Percentiles rank a stretch among this genome's conserved stretches.
phyloP scores from a whole-genome alignment of 1,140 invertebrate genomes.

The Asbolus verrucosus region DNA sequence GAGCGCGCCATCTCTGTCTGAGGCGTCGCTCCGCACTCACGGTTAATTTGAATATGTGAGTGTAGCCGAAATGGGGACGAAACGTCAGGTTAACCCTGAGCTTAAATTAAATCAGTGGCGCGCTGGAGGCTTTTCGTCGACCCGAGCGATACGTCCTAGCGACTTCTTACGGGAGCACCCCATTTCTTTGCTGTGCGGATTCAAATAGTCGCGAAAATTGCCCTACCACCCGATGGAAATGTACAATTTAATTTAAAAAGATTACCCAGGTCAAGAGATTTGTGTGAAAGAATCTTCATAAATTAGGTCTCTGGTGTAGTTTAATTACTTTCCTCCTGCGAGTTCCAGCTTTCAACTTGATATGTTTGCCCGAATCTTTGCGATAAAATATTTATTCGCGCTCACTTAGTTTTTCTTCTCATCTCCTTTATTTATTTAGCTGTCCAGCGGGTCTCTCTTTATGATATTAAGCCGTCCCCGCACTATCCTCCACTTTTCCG shows the following conservation, averaged over 20 bases:
- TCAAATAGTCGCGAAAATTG: neutral
- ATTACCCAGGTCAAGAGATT: conserved; percentile 34
- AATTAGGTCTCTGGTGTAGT: conserved; percentile 35
- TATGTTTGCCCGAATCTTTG: conserved; percentile 12
- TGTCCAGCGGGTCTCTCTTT: neutral
- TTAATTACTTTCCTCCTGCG: conserved; percentile 37
- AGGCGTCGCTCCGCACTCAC: neutral
- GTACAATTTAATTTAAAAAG: conserved; percentile 42
- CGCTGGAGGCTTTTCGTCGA: too few species aligned
- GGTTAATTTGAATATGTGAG: conserved; percentile 22
- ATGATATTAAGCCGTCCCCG: neutral
- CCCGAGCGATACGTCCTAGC: too few species aligned
- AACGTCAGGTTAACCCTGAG: conserved; percentile 25
- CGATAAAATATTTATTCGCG: conserved; percentile 40
- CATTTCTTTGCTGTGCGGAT: conserved; percentile 2
- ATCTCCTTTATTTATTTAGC: conserved; percentile 17
- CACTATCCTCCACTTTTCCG: neutral
- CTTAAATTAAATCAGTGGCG: conserved; percentile 26
- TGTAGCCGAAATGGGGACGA: neutral
- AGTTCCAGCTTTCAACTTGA: conserved; percentile 39
- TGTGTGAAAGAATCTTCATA: conserved; percentile 37
- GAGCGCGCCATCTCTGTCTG: too few species aligned
- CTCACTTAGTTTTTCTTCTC: conserved; percentile 3
- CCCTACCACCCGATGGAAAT: conserved; percentile 12
- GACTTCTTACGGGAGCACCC: too few species aligned